These are phyloP conservation scores for Lithophane ornitopus DNA, from an alignment of 2,888 invertebrate genomes.

Conservation along the genomic window DNA sequence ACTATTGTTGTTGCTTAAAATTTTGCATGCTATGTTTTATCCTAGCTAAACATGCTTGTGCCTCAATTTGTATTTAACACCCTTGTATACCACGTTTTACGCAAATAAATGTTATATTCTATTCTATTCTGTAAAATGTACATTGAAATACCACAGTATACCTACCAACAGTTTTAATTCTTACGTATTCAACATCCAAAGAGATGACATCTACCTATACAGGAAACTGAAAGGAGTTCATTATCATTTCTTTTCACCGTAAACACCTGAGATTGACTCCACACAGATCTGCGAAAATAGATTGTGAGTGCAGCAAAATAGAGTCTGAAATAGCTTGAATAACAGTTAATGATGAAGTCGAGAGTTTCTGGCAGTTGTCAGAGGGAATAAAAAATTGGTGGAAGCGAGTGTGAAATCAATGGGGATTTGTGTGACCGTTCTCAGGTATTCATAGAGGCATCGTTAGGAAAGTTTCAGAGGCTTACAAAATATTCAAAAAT, in stretches of 20 bases:
- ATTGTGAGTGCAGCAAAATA: background rate
- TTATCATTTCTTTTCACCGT: constrained; percentile 79
- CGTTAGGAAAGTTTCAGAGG: constrained; percentile 42
- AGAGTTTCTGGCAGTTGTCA: constrained; percentile 56
- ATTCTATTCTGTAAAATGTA: no score
- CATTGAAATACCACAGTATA: constrained; percentile 66
- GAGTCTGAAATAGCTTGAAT: constrained; percentile 39
- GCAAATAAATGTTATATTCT: no score
- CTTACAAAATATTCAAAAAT: constrained; percentile 8
- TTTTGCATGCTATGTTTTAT: no score
- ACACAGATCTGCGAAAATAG: constrained; percentile 11
- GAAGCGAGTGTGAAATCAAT: constrained; percentile 64
- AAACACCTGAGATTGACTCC: constrained; percentile 74
- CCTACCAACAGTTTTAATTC: constrained; percentile 73
- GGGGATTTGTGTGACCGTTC: constrained; percentile 60
- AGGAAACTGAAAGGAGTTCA: constrained; percentile 75
- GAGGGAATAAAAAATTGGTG: constrained; percentile 65
- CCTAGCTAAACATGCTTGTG: no score
- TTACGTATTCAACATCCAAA: constrained; percentile 70
- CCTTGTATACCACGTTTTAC: no score
- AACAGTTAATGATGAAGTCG: constrained; percentile 63
- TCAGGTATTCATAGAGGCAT: constrained; percentile 52
- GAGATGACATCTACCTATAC: constrained; percentile 71
- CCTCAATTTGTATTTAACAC: no score
- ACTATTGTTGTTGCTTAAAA: no score